These are phyloP conservation scores for Sus scrofa DNA, from an alignment of 2,113 vertebrate genomes.

Conservation along the genomic window DNA sequence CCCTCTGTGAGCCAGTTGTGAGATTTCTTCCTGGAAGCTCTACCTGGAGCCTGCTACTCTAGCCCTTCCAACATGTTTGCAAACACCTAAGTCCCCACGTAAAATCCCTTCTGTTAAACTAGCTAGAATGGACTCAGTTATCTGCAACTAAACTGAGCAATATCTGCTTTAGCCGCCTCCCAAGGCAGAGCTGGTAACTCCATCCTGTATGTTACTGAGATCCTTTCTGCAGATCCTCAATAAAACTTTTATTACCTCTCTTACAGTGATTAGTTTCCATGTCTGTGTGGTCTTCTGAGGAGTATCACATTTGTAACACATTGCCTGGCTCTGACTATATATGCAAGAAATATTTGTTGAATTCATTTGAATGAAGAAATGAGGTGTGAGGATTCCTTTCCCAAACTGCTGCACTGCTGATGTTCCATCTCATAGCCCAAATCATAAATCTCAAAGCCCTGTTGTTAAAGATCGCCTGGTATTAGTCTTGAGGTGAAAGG, in stretches of 20 bases:
- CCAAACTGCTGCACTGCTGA: slow-evolving; percentile 46
- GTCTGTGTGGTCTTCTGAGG: slow-evolving; percentile 74
- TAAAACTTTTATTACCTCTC: slow-evolving; percentile 76
- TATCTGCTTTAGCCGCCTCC: neutral
- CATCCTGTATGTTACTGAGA: slow-evolving; percentile 57
- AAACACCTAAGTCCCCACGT: neutral
- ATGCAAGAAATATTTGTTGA: slow-evolving; percentile 73
- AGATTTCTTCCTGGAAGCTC: neutral
- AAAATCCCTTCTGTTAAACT: neutral
- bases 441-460: slow-evolving; percentile 67
- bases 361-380: slow-evolving; percentile 80
- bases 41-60: neutral
- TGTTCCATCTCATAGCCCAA: slow-evolving; percentile 47
- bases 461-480: slow-evolving; percentile 56
- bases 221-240: slow-evolving; percentile 67
- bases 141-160: slow-evolving; percentile 25
- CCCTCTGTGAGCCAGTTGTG: neutral
- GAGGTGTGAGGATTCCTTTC: slow-evolving; percentile 77
- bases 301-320: slow-evolving; percentile 50
- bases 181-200: slow-evolving; percentile 37
- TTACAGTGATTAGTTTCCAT: slow-evolving; percentile 75
- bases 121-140: neutral
- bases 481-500: slow-evolving; percentile 69
- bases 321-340: slow-evolving; percentile 48
- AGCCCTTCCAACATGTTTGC: neutral